These are phyloP conservation scores for Lepisosteus osseus DNA, from an alignment of 2,113 vertebrate species.

Conservation along the genomic window DNA sequence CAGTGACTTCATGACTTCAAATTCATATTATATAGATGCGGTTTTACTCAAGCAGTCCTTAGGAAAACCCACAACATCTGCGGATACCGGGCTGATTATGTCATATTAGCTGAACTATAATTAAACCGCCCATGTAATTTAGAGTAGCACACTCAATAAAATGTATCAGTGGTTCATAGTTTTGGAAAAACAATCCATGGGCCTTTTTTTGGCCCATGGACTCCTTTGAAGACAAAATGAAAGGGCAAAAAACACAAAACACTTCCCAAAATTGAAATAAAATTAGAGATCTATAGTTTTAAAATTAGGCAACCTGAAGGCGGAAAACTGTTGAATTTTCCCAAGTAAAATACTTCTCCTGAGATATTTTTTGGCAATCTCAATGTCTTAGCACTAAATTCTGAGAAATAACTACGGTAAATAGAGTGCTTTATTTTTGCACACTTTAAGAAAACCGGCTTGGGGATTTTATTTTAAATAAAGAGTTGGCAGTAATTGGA, in stretches of 20 bases:
- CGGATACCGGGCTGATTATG: conserved; percentile 41
- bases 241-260: neutral
- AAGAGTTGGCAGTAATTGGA: too few relatives aligned
- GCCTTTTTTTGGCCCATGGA: neutral
- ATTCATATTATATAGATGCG: conserved; percentile 37
- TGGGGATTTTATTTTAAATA: too few relatives aligned
- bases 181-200: conserved; percentile 19
- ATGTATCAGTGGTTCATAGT: neutral
- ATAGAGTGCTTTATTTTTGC: too few relatives aligned
- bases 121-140: conserved; percentile 45
- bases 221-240: neutral
- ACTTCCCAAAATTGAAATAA: neutral
- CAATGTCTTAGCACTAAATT: too few relatives aligned
- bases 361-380: too few relatives aligned
- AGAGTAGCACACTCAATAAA: conserved; percentile 16
- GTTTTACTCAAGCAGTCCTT: conserved; percentile 38
- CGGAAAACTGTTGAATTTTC: too few relatives aligned
- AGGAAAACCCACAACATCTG: conserved; percentile 50
- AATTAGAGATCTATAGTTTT: too few relatives aligned
- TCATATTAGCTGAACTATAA: conserved; percentile 54
- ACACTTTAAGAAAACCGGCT: too few relatives aligned
- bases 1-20: conserved; percentile 53
- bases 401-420: too few relatives aligned
- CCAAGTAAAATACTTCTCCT: too few relatives aligned
- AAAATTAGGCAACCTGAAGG: too few relatives aligned